Conservation (phyloP, 2,888 invertebrate genomes). For the Perdita meconis region DNA sequence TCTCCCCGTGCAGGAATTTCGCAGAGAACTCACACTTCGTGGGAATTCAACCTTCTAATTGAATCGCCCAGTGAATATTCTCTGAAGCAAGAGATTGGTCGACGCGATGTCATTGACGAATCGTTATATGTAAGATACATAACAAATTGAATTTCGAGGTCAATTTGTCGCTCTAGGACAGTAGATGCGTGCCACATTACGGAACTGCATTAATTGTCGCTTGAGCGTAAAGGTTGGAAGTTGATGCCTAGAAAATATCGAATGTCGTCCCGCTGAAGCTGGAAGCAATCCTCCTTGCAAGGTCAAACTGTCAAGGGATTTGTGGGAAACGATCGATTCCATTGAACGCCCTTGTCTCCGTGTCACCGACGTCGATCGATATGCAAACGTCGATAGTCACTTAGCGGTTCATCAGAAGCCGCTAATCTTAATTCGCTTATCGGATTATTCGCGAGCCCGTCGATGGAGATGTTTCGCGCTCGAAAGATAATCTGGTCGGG, state of each 20-base stretch:
- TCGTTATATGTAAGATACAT: no score
- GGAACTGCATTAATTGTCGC: no score
- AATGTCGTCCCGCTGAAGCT: conserved; percentile 17
- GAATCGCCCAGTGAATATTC: not conserved
- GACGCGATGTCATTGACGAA: no score
- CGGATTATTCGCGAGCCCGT: conserved; percentile 79
- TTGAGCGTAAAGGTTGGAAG: no score
- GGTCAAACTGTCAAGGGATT: conserved; percentile 37
- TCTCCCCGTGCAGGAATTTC: conserved; percentile 35
- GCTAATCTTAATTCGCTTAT: conserved; percentile 84
- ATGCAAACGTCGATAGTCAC: conserved; percentile 80
- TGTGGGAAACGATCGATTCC: conserved; percentile 45
- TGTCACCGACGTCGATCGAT: conserved; percentile 76
- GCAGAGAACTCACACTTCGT: conserved; percentile 44
- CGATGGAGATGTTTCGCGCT: conserved; percentile 82
- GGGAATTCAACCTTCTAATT: conserved; percentile 57
- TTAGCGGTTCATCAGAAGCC: conserved; percentile 82
- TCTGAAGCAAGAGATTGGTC: not conserved
- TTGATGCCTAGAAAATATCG: conserved; percentile 1
- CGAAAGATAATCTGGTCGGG: conserved; percentile 81
- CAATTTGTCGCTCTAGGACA: no score
- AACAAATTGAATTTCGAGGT: no score
- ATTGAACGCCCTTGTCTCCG: conserved; percentile 37
- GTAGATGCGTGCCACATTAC: no score
- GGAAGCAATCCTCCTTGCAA: conserved; percentile 29